A percentile compares a stretch with the other conserved stretches of the same genome.
phyloP scores from a whole-genome alignment of 2,113 vertebrate species.

The Athene cunicularia region DNA sequence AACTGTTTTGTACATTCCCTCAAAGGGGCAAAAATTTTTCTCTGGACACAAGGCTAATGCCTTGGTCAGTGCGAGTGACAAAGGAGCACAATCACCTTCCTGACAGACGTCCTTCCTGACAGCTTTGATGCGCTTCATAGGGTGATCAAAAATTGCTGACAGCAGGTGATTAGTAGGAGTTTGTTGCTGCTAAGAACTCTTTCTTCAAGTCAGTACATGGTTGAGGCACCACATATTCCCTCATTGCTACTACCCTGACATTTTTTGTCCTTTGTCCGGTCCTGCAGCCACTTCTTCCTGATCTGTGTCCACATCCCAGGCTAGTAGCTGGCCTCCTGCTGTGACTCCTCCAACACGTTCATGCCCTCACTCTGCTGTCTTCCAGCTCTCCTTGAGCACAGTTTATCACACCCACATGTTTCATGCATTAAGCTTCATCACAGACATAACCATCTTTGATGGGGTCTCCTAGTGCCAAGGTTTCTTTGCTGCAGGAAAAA shows the following conservation, averaged over 20 bases:
- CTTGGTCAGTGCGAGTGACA: background rate
- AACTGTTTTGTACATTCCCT: background rate
- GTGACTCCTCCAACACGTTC: background rate
- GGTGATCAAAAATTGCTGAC: background rate
- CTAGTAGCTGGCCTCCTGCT: background rate
- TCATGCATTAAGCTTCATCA: background rate
- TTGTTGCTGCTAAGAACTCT: background rate
- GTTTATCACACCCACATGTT: background rate
- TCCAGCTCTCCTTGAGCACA: fast-evolving
- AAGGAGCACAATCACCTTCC: background rate
- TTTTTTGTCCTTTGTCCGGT: background rate
- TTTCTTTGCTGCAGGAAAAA: background rate
- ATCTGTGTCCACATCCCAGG: background rate
- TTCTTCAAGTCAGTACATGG: fast-evolving
- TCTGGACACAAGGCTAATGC: background rate
- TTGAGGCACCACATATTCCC: background rate
- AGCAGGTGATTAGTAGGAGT: background rate
- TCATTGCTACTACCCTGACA: fast-evolving
- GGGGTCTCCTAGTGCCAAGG: background rate
- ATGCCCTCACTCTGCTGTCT: background rate
- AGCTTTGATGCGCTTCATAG: background rate
- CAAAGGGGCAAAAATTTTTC: background rate
- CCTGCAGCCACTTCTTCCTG: background rate
- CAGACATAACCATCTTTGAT: background rate
- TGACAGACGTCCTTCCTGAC: background rate